A percentile compares a stretch with the other conserved stretches of the same genome.
Evolutionary conservation across 2,888 invertebrate genomes (phyloP).

Genomic region (Zootermopsis nevadensis): DNA sequence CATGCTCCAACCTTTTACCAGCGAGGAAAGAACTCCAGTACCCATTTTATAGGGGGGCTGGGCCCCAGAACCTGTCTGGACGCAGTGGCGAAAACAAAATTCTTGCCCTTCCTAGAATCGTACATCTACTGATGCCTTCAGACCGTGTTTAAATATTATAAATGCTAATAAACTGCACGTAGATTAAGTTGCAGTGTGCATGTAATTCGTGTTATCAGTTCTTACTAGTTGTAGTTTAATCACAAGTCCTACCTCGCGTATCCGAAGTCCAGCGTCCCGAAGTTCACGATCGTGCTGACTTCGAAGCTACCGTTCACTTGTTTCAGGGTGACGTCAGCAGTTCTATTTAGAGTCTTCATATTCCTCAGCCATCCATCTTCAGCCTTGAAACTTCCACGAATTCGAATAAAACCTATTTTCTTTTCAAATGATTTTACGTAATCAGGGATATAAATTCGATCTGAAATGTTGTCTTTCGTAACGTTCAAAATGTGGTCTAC

Average conservation of each 20-base stretch:
- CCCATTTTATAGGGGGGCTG: too few relatives aligned
- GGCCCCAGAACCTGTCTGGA: too few relatives aligned
- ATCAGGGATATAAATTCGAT: neutral
- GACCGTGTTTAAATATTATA: too few relatives aligned
- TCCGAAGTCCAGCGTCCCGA: neutral
- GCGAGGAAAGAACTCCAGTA: too few relatives aligned
- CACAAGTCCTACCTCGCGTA: neutral
- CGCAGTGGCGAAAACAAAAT: too few relatives aligned
- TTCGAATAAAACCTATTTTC: neutral
- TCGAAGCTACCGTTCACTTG: neutral
- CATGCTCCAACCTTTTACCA: too few relatives aligned
- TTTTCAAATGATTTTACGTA: slow-evolving; percentile 8
- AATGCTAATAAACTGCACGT: too few relatives aligned
- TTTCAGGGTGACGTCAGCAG: neutral
- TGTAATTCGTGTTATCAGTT: too few relatives aligned
- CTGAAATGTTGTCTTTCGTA: neutral
- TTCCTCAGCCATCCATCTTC: slow-evolving; percentile 11
- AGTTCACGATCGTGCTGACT: neutral
- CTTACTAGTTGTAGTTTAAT: too few relatives aligned
- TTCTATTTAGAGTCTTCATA: slow-evolving; percentile 7
- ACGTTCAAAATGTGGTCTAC: neutral
- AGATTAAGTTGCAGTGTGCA: too few relatives aligned
- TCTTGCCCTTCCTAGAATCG: too few relatives aligned
- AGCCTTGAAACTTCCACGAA: slow-evolving; percentile 3
- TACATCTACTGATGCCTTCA: too few relatives aligned